These are phyloP conservation scores for Stenoptilia bipunctidactyla DNA, from an alignment of 2,888 invertebrate genomes.

Conservation along the genomic window DNA sequence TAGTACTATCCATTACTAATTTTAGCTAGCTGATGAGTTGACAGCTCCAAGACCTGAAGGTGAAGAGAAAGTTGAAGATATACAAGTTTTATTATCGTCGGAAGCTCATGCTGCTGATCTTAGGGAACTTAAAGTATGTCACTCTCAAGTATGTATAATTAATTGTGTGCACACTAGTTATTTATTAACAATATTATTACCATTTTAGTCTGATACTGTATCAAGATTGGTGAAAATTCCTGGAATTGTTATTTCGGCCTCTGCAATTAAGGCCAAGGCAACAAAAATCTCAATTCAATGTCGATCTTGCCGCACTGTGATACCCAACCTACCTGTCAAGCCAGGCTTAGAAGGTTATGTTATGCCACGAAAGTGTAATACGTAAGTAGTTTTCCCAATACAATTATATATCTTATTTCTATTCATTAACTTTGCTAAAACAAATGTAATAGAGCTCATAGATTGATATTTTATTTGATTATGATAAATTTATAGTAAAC, in stretches of 20 bases:
- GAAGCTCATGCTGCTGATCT: constrained; percentile 86
- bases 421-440: too few relatives aligned
- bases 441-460: too few relatives aligned
- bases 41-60: constrained; percentile 93
- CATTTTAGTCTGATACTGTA: constrained; percentile 87
- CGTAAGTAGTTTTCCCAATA: constrained; percentile 80
- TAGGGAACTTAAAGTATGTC: constrained; percentile 84
- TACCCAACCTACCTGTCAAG: constrained; percentile 90
- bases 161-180: constrained; percentile 8
- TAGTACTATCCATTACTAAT: constrained; percentile 1
- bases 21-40: constrained; percentile 89
- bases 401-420: not conserved
- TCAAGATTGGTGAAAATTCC: constrained; percentile 94
- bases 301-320: constrained; percentile 89
- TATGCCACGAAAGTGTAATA: constrained; percentile 93
- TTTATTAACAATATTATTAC: constrained; percentile 17
- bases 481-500: too few relatives aligned
- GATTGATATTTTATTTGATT: too few relatives aligned
- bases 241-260: constrained; percentile 95
- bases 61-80: constrained; percentile 90
- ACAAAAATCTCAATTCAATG: constrained; percentile 96
- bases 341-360: constrained; percentile 97
- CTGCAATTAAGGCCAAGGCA: constrained; percentile 95
- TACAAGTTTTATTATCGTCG: constrained; percentile 91
- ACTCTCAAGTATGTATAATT: constrained; percentile 3